phyloP scores from a whole-genome alignment of 2,113 vertebrate species.

The Callocephalon fimbriatum region DNA sequence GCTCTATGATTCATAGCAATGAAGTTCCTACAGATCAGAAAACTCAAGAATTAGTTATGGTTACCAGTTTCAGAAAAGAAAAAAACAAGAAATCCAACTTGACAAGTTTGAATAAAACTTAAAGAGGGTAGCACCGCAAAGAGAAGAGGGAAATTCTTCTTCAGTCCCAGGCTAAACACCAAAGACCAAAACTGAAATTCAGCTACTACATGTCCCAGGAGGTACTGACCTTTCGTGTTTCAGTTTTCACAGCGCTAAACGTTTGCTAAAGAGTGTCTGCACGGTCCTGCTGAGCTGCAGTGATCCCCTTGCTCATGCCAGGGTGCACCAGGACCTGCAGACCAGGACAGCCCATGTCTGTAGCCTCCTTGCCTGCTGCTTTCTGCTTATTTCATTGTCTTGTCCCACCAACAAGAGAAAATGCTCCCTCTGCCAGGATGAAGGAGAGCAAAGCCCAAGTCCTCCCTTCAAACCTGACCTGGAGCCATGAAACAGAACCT shows the following conservation, averaged over 20 bases:
- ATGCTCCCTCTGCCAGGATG: rapidly evolving
- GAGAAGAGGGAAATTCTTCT: background rate
- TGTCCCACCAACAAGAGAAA: background rate
- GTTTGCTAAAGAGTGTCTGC: background rate
- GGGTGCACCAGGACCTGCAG: background rate
- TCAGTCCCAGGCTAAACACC: background rate
- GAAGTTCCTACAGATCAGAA: background rate
- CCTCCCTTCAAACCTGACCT: background rate
- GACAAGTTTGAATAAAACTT: background rate
- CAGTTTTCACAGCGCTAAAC: background rate
- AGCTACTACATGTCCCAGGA: background rate
- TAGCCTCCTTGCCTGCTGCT: background rate
- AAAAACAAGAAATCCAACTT: background rate
- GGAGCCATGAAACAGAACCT: background rate
- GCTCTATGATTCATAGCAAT: background rate
- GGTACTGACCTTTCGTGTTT: background rate
- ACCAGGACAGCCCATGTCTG: background rate
- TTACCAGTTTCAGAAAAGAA: background rate
- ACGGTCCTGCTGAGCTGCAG: background rate
- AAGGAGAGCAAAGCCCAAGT: background rate
- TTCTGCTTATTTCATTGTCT: background rate
- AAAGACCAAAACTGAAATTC: background rate
- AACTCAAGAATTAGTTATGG: background rate
- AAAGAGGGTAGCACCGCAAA: background rate
- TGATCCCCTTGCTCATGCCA: background rate